Conservation (phyloP, 53 echinoderm and acorn worm genomes). For the Temnopleurus reevesii region DNA sequence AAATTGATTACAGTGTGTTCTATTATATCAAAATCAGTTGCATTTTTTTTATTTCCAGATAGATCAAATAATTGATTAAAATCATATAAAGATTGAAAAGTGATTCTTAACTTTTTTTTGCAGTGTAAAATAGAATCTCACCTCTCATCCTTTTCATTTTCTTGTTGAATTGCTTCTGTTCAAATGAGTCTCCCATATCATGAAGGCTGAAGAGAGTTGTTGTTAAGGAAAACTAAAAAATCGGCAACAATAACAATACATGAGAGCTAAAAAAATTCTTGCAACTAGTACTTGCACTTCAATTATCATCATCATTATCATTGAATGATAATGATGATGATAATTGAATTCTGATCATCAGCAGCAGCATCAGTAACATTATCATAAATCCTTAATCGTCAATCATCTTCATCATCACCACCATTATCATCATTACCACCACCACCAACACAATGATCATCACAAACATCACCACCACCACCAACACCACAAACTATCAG, state of each 20-base stretch:
- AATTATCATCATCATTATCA: neutral
- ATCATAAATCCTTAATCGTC: too few relatives aligned
- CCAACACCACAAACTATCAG: too few relatives aligned
- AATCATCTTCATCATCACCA: neutral
- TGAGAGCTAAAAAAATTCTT: neutral
- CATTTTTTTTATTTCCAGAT: too few relatives aligned
- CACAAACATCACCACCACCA: neutral
- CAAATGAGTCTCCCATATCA: constrained; percentile 65
- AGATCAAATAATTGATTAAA: too few relatives aligned
- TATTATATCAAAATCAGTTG: too few relatives aligned
- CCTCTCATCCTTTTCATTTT: constrained; percentile 70
- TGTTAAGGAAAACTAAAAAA: constrained; percentile 25
- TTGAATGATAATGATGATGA: too few relatives aligned
- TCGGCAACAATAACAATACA: too few relatives aligned
- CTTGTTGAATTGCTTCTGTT: constrained; percentile 66
- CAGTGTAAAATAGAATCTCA: constrained; percentile 19
- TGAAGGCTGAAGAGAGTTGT: constrained; percentile 53
- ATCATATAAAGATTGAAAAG: too few relatives aligned
- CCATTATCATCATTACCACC: neutral
- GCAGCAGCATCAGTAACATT: neutral
- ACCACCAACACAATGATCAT: neutral
- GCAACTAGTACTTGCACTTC: neutral
- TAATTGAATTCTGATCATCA: neutral
- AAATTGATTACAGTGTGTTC: too few relatives aligned
- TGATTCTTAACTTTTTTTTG: too few relatives aligned